These are phyloP conservation scores for Passer domesticus DNA, from an alignment of 2,113 vertebrate genomes.

Conservation along the genomic window DNA sequence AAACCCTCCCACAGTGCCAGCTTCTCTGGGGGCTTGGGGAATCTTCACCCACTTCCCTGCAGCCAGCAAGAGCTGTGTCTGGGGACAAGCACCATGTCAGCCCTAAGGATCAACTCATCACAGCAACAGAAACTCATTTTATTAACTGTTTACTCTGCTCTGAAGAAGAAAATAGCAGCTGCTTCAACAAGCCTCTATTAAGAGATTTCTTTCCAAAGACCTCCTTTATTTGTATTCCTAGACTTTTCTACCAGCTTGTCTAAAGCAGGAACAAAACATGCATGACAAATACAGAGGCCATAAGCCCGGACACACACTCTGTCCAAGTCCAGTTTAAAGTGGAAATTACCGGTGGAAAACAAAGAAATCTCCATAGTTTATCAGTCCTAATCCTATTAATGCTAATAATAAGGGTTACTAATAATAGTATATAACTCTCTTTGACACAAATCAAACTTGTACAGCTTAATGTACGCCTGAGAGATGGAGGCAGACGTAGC, in stretches of 20 bases:
- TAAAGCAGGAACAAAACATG: neutral
- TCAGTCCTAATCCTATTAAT: neutral
- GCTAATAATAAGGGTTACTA: neutral
- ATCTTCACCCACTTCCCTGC: neutral
- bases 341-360: neutral
- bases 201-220: constrained; percentile 22
- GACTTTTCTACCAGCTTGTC: neutral
- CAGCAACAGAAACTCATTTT: constrained; percentile 29
- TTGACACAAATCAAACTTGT: neutral
- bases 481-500: neutral
- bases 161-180: constrained; percentile 7
- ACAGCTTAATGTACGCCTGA: neutral
- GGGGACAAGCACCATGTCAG: neutral
- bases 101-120: neutral
- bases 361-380: neutral
- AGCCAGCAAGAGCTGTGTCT: neutral
- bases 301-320: neutral
- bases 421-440: neutral
- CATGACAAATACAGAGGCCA: neutral
- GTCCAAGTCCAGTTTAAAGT: neutral
- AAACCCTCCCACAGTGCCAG: neutral
- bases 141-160: constrained; percentile 31
- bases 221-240: neutral
- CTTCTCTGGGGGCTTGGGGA: rapidly evolving
- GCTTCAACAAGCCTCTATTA: constrained; percentile 30